Evolutionary conservation across 2,113 vertebrate genomes (phyloP).

Genomic region (Channa argus): DNA sequence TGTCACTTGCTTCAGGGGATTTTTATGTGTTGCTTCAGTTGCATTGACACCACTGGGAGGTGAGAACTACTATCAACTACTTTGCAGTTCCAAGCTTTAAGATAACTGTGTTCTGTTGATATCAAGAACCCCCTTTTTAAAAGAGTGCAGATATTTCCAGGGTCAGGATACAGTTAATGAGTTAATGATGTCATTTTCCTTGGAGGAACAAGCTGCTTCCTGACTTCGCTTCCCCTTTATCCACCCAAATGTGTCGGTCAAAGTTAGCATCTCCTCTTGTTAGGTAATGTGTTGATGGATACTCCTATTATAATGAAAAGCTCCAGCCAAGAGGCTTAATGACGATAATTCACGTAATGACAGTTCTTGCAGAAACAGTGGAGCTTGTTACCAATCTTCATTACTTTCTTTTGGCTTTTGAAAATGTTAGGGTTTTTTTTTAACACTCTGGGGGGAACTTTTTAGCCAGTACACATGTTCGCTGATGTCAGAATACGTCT

Average conservation of each 20-base stretch:
- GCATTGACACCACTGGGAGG: background rate
- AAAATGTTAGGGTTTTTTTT: background rate
- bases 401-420: background rate
- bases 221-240: slow-evolving; percentile 64
- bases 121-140: background rate
- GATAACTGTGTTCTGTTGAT: too few species aligned
- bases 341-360: background rate
- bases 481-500: slow-evolving; percentile 19
- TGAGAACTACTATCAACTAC: too few species aligned
- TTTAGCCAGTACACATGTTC: background rate
- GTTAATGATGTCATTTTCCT: slow-evolving; percentile 57
- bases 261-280: slow-evolving; percentile 32
- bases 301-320: background rate
- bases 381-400: slow-evolving; percentile 18
- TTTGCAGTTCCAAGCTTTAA: background rate
- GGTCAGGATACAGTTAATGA: slow-evolving; percentile 50
- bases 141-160: background rate
- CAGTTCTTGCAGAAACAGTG: background rate
- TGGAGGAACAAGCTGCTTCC: slow-evolving; percentile 73
- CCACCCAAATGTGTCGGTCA: slow-evolving; percentile 46
- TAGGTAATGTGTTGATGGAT: slow-evolving; percentile 23
- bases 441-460: background rate
- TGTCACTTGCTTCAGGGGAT: background rate
- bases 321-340: background rate
- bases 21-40: background rate